Evolutionary conservation across 2,113 vertebrate species (phyloP), one percentile per base, ranked within the genome.

Genomic region (Siniperca chuatsi): DNA sequence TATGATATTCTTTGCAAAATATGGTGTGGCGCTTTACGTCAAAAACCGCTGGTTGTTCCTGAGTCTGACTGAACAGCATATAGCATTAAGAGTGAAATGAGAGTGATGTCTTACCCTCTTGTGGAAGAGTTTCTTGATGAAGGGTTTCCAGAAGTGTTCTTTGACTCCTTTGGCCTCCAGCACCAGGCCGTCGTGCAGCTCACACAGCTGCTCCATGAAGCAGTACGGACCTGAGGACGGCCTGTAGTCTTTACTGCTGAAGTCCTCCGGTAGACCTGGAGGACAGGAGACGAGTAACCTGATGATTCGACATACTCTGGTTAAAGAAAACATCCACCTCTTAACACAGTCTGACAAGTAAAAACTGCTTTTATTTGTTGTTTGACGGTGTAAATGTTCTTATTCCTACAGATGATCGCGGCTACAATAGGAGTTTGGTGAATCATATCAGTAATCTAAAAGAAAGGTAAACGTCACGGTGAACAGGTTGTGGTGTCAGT

Each of bases 111-210:
- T 29, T 33, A 99, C 98, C 97, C 98, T 98, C 94, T 97, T 98
- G 73, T 98, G 97, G 81, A 97, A 99, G 48, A 99, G 97, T 37
- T 97, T 98, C 83, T 96, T 95, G 82, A 99, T 96, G 79, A 98
- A 98, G 0, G 98, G 98, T 82, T 99, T 99, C 98, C 98, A 99
- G 92, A 98, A 99, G 91, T 99, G 98, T 50, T 98, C 97, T 79
- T 98, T 99, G 87, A 98, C 98, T 16, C 98, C 98, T 88, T 99
- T 99, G 66, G 98, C 98, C 92, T 99, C 98, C 87, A 99, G 95
- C 82, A 98, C 96, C 65, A 98, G 94, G 21, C 98, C 98, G 8
- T 98, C 96, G 37, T 99, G 97, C 62, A 97, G 94, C 10, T 96
- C 96, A 85, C 98, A 99, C 78, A 99, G 95, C 74, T 96, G 96